These are phyloP conservation scores for Drosophila fuyamai DNA, from an alignment of 1,140 invertebrate species.

Conservation along the genomic window DNA sequence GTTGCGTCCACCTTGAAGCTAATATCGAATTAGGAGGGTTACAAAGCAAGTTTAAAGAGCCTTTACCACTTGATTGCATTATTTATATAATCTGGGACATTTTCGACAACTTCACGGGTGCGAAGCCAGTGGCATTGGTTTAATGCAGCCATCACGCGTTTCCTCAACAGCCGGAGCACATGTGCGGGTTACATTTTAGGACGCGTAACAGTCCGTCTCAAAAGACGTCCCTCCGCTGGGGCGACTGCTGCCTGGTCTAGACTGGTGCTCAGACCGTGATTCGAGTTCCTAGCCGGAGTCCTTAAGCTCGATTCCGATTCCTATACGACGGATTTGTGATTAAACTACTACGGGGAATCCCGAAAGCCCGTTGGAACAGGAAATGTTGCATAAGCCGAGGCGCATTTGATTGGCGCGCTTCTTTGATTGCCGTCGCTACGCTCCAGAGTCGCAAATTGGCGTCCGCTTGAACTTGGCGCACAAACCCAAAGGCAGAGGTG, in stretches of 20 bases:
- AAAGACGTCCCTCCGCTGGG: conserved; percentile 97
- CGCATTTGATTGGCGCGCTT: conserved; percentile 80
- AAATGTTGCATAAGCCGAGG: conserved; percentile 79
- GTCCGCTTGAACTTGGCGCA: conserved; percentile 73
- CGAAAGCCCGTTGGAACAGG: conserved; percentile 19
- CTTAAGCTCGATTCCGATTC: not conserved
- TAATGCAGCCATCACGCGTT: conserved; percentile 64
- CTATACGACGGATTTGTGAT: conserved; percentile 34
- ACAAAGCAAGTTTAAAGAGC: not conserved
- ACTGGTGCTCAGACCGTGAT: conserved; percentile 4
- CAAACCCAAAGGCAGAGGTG: conserved; percentile 59
- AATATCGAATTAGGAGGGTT: not conserved
- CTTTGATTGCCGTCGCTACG: conserved; percentile 65
- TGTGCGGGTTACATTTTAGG: conserved; percentile 96
- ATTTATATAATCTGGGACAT: conserved; percentile 30
- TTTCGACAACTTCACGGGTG: conserved; percentile 21
- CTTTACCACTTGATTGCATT: conserved; percentile 3
- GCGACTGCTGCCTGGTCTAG: conserved; percentile 90
- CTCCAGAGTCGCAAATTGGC: conserved; percentile 48
- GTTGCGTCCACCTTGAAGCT: conserved; percentile 25
- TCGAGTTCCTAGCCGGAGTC: conserved; percentile 12
- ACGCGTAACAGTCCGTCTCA: conserved; percentile 97
- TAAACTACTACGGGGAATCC: conserved; percentile 10
- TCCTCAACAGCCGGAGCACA: conserved; percentile 87
- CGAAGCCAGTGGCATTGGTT: conserved; percentile 35